These are phyloP conservation scores for Dipodomys merriami DNA, from an alignment of 2,113 vertebrate species.

Conservation along the genomic window DNA sequence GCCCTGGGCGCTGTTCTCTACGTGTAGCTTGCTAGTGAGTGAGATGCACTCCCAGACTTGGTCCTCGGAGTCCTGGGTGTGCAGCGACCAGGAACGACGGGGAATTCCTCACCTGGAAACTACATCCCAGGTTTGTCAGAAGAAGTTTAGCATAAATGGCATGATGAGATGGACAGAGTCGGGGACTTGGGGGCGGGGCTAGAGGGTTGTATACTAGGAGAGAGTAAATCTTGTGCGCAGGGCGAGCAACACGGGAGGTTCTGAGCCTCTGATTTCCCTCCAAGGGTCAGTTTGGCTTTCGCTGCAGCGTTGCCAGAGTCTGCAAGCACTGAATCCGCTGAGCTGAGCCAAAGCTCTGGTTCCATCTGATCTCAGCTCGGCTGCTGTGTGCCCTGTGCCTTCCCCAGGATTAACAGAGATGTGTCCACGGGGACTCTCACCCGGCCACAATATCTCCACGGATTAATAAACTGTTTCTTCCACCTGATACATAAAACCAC, in stretches of 20 bases:
- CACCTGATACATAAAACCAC: conserved; percentile 4
- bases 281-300: neutral
- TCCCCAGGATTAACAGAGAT: conserved; percentile 57
- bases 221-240: neutral
- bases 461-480: conserved; percentile 28
- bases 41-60: neutral
- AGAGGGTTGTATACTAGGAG: neutral
- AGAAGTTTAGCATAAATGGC: neutral
- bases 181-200: too few relatives aligned
- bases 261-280: neutral
- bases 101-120: neutral
- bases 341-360: neutral
- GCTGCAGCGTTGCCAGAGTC: neutral
- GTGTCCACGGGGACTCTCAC: conserved; percentile 32
- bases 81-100: neutral
- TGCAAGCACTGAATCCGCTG: neutral
- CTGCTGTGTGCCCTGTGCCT: conserved; percentile 5
- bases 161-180: neutral
- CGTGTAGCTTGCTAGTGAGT: too few relatives aligned
- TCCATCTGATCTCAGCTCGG: neutral
- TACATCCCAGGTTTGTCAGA: neutral
- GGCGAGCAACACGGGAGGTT: fast-evolving
- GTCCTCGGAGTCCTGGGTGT: neutral
- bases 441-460: conserved; percentile 28
- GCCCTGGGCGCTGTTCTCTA: too few relatives aligned